phyloP scores from a whole-genome alignment of 92 coral and sea anemone species.

The Porites rus region DNA sequence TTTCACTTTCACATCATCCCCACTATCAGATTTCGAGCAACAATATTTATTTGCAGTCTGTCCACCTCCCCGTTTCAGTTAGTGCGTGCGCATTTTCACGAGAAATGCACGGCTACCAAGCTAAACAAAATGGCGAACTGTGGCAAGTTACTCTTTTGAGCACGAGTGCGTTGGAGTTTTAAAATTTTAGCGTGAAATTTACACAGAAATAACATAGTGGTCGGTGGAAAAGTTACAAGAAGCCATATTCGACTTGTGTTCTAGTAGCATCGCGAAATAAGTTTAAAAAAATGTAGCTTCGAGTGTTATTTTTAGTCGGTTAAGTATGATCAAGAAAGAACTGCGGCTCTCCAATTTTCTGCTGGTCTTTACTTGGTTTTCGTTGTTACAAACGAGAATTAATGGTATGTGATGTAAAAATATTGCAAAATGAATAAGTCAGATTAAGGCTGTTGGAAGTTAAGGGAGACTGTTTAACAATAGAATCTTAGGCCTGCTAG shows the following conservation, averaged over 20 bases:
- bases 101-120: slow-evolving; percentile 17
- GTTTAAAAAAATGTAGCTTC: not conserved
- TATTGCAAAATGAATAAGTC: not conserved
- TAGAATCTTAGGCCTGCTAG: too few relatives aligned
- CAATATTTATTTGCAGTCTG: too few relatives aligned
- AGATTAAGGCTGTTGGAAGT: not conserved
- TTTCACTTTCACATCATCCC: too few relatives aligned
- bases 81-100: not conserved
- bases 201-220: not conserved
- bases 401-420: slow-evolving; percentile 4
- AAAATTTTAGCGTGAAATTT: not conserved
- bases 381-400: slow-evolving; percentile 8
- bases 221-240: not conserved
- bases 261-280: too few relatives aligned
- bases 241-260: too few relatives aligned
- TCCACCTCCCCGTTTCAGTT: too few relatives aligned
- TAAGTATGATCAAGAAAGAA: not conserved
- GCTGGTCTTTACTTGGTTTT: not conserved
- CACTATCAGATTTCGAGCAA: too few relatives aligned
- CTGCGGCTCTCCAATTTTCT: not conserved
- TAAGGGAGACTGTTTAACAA: too few relatives aligned
- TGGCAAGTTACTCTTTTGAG: not conserved
- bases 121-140: not conserved
- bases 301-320: not conserved
- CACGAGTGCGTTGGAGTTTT: not conserved